Evolutionary conservation across 2,113 vertebrate genomes (phyloP).

Genomic region (Erpornis zantholeuca): DNA sequence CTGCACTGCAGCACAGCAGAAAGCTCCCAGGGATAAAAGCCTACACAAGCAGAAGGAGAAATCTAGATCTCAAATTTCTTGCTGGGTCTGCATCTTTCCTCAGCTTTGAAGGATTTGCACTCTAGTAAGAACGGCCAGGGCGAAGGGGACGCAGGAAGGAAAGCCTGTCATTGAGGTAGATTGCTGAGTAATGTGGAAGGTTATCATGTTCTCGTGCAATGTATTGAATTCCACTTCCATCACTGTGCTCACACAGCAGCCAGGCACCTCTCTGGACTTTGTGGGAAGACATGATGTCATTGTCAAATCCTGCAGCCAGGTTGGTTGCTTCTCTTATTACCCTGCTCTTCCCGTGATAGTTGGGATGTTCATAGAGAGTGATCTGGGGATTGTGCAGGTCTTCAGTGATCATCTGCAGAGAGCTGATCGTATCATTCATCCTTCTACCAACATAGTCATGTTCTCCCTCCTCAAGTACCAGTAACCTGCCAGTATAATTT

Average conservation of each 20-base stretch:
- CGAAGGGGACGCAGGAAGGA: not conserved
- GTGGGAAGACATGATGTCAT: not conserved
- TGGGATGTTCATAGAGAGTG: too few relatives aligned
- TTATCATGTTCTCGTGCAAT: not conserved
- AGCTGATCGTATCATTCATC: too few relatives aligned
- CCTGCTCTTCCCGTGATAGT: too few relatives aligned
- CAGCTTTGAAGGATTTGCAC: rapidly evolving
- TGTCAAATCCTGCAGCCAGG: too few relatives aligned
- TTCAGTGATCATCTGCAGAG: too few relatives aligned
- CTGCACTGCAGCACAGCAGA: too few relatives aligned
- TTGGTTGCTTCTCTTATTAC: too few relatives aligned
- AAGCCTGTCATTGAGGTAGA: not conserved
- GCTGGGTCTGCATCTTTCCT: not conserved
- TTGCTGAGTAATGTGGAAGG: not conserved
- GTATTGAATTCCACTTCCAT: not conserved
- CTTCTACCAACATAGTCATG: too few relatives aligned
- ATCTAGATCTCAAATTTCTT: not conserved
- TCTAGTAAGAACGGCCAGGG: not conserved
- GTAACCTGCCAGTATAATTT: too few relatives aligned
- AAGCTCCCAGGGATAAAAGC: too few relatives aligned
- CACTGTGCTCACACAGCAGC: not conserved
- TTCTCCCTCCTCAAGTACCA: too few relatives aligned
- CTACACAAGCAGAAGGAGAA: not conserved
- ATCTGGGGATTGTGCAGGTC: too few relatives aligned
- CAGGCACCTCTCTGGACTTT: not conserved